A percentile compares a stretch with the other conserved stretches of the same genome.
phyloP scores from a whole-genome alignment of 2,888 invertebrate genomes.

The Lymantria dispar region DNA sequence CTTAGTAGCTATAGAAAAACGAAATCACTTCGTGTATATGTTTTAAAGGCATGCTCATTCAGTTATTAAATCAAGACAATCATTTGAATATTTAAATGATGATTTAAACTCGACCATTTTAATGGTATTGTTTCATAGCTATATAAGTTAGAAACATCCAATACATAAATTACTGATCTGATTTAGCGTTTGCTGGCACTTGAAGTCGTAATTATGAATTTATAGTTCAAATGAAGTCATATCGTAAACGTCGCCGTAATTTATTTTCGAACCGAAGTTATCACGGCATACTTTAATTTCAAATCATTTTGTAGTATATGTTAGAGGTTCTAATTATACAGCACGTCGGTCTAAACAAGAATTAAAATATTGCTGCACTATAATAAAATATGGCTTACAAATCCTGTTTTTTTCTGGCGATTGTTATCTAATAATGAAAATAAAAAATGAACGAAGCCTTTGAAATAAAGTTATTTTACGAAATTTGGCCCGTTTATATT shows the following conservation, averaged over 20 bases:
- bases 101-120: conserved; percentile 27
- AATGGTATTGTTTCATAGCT: conserved; percentile 41
- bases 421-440: too few species aligned
- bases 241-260: conserved; percentile 61
- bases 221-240: conserved; percentile 67
- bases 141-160: conserved; percentile 47
- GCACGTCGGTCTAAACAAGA: background rate
- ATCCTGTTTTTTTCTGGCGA: too few species aligned
- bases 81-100: background rate
- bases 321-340: background rate
- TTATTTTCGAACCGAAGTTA: conserved; percentile 52
- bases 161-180: conserved; percentile 62
- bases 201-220: conserved; percentile 56
- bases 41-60: too few species aligned
- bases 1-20: background rate
- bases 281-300: conserved; percentile 34
- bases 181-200: conserved; percentile 50
- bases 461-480: too few species aligned
- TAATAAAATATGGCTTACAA: too few species aligned
- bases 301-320: background rate
- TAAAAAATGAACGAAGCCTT: too few species aligned
- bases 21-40: background rate
- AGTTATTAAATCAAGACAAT: background rate
- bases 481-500: too few species aligned
- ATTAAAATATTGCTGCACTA: too few species aligned